Evolutionary conservation across 2,113 vertebrate species (phyloP).

Genomic region (Bombycilla garrulus): DNA sequence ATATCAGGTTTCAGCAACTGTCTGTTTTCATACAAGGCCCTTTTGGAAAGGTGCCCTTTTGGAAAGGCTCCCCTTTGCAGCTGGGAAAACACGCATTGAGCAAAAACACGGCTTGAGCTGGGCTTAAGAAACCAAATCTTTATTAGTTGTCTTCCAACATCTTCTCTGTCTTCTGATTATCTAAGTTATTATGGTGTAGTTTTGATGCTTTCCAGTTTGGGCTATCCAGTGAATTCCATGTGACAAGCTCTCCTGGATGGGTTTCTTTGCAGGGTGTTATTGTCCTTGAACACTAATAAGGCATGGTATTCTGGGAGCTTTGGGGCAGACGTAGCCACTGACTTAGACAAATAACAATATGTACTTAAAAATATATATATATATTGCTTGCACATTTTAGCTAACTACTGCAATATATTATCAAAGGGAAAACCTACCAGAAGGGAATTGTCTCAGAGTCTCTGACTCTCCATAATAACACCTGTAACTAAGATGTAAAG

Average conservation of each 20-base stretch:
- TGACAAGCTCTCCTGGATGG: background rate
- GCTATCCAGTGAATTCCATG: background rate
- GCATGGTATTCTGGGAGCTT: background rate
- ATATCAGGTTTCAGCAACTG: conserved; percentile 5
- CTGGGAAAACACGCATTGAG: background rate
- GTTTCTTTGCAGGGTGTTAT: background rate
- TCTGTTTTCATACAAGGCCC: background rate
- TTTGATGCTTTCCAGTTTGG: background rate
- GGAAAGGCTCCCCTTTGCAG: background rate
- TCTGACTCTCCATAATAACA: background rate
- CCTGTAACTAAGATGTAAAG: background rate
- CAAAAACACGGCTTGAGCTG: background rate
- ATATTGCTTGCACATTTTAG: background rate
- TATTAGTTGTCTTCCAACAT: background rate
- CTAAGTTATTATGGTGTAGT: background rate
- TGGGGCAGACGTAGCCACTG: background rate
- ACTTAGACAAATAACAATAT: background rate
- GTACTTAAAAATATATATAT: background rate
- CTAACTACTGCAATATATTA: background rate
- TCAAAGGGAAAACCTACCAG: background rate
- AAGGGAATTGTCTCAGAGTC: background rate
- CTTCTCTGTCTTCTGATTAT: background rate
- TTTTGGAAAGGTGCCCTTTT: background rate
- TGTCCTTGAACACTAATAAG: background rate
- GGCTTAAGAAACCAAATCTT: background rate